Evolutionary conservation across 2,797 vertebrate genomes (phyloP), one percentile per base, ranked within the genome.

Genomic region (Ibycter americanus): DNA sequence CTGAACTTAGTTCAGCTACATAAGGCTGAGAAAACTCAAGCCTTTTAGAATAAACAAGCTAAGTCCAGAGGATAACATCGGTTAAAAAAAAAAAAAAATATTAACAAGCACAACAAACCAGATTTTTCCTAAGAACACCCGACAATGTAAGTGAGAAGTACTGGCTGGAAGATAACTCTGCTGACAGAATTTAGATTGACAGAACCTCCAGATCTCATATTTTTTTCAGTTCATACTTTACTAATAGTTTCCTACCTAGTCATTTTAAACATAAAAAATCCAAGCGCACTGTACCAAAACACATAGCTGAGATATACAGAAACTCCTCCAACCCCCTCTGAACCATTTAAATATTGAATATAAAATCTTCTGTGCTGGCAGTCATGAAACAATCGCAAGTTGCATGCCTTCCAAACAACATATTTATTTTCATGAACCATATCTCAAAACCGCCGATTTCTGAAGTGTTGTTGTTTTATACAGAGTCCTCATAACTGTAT

Each of bases 1-100:
- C 73, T 61, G 66, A 87, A 95, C 36, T 81, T 58, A 71, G 44
- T 34, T 86, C 72, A 83, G 77, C 86, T 76, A 29, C 73, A 23
- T 10, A 23, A 67, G 7, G 16, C n/a, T 61, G 42, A 84, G 54
- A 81, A 22, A 40, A 32, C 31, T 52, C 78, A 90, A 71, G 20
- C n/a, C 23, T 71, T 58, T 49, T n/a, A 47, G 42, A 80, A 67
- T 4, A 62, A 94, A 62, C 31, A 76, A 80, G 27, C 25, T 15
- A 74, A 67, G 26, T 67, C 49, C 77, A 71, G 31, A 89, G 49
- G 22, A 63, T 32, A 74, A 68, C 26, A 46, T 0, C 8, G 7
- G 8, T 12, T 27, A 40, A 59, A 14, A 22, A 73, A 25, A 80
- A 82, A 68, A 54, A 59, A 31, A 1, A 1, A 10, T 8, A 66